Evolutionary conservation across 2,888 invertebrate species (phyloP).

Genomic region (Coelogynopora nodosa): DNA sequence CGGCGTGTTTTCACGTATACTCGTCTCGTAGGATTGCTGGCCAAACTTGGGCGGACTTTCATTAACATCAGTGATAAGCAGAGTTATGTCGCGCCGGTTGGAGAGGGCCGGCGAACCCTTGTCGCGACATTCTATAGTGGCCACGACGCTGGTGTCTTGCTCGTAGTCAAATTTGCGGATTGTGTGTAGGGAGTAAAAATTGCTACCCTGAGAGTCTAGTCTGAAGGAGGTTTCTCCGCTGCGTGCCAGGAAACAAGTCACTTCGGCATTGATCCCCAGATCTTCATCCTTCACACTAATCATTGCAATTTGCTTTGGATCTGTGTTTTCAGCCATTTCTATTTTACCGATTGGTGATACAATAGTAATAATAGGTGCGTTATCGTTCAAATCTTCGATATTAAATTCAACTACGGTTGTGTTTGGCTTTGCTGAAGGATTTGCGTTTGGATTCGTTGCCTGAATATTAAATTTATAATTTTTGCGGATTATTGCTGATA

Average conservation of each 20-base stretch:
- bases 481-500: slow-evolving; percentile 34
- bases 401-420: slow-evolving; percentile 16
- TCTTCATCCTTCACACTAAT: slow-evolving; percentile 29
- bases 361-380: slow-evolving; percentile 14
- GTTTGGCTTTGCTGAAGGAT: neutral
- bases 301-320: slow-evolving; percentile 5
- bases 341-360: neutral
- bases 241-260: slow-evolving; percentile 2
- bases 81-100: neutral
- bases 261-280: slow-evolving; percentile 1
- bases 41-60: slow-evolving; percentile 30
- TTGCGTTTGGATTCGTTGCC: slow-evolving; percentile 1
- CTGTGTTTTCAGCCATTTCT: slow-evolving; percentile 16
- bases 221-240: neutral
- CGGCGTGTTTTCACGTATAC: neutral
- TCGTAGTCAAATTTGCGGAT: slow-evolving; percentile 34
- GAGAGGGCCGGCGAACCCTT: neutral
- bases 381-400: slow-evolving; percentile 39
- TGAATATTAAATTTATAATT: slow-evolving; percentile 12
- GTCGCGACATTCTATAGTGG: slow-evolving; percentile 33
- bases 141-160: neutral
- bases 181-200: slow-evolving; percentile 15
- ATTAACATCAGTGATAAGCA: slow-evolving; percentile 12
- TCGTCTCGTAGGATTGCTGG: neutral
- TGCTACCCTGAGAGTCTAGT: neutral